These are phyloP conservation scores for Xenentodon cancila DNA, from an alignment of 2,797 vertebrate genomes.

Conservation along the genomic window DNA sequence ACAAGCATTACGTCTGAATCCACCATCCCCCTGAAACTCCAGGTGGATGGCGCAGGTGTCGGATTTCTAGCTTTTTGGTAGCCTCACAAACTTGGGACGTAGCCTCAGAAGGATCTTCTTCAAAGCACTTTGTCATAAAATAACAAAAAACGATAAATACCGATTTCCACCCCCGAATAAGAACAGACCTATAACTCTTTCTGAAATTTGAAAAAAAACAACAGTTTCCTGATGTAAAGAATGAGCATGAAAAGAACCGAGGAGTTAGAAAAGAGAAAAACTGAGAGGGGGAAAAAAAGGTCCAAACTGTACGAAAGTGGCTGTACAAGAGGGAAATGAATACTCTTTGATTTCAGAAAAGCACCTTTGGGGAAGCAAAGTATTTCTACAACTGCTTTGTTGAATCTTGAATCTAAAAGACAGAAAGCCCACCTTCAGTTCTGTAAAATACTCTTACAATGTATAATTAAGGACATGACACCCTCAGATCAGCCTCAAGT, in stretches of 20 bases:
- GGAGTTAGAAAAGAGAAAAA: slow-evolving; percentile 31
- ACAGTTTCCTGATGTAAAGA: slow-evolving; percentile 25
- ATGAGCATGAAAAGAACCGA: slow-evolving; percentile 29
- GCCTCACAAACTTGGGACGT: slow-evolving; percentile 15
- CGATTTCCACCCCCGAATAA: slow-evolving; percentile 74
- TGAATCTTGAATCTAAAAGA: slow-evolving; percentile 57
- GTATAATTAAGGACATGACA: too few relatives aligned
- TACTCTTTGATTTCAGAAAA: slow-evolving; percentile 74
- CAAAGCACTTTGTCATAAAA: slow-evolving; percentile 22
- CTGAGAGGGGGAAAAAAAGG: slow-evolving; percentile 39
- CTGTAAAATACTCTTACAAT: too few relatives aligned
- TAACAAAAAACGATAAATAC: slow-evolving; percentile 46
- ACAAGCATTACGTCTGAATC: slow-evolving; percentile 30
- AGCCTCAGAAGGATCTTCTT: slow-evolving; percentile 33
- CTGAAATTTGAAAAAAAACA: slow-evolving; percentile 57
- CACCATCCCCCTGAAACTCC: slow-evolving; percentile 19
- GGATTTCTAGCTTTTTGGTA: slow-evolving; percentile 35
- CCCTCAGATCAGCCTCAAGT: too few relatives aligned
- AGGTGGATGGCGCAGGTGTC: slow-evolving; percentile 31
- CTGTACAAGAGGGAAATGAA: slow-evolving; percentile 67
- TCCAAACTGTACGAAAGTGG: slow-evolving; percentile 62
- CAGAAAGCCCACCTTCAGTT: too few relatives aligned
- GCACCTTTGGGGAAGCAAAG: slow-evolving; percentile 62
- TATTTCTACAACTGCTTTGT: slow-evolving; percentile 70
- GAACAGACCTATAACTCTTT: slow-evolving; percentile 56